Percentiles rank a stretch among this genome's conserved stretches.
Conservation (phyloP, 2,113 vertebrate genomes). For the Lycaon pictus region DNA sequence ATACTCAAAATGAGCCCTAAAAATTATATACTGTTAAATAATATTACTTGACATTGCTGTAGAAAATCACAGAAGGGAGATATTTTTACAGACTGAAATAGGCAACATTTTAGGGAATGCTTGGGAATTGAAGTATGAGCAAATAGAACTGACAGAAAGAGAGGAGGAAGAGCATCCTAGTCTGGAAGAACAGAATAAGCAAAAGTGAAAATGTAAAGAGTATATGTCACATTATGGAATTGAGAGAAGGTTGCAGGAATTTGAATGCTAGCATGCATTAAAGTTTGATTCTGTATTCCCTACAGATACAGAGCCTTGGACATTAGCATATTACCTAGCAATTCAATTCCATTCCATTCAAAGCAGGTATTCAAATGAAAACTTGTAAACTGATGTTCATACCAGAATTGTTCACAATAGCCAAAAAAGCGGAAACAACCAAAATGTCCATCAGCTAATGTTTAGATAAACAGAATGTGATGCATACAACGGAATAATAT, state of each 20-base stretch:
- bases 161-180: not conserved
- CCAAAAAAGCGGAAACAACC: not conserved
- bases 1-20: not conserved
- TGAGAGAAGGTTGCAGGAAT: slow-evolving; percentile 19
- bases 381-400: too few species aligned
- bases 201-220: not conserved
- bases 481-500: not conserved
- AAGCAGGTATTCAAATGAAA: not conserved
- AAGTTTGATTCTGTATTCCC: slow-evolving; percentile 10
- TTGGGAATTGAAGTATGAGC: slow-evolving; percentile 5
- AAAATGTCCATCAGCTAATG: not conserved
- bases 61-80: slow-evolving; percentile 6
- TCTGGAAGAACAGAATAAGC: not conserved
- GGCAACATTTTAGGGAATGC: not conserved
- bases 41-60: not conserved
- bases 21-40: not conserved
- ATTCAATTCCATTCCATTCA: not conserved
- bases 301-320: not conserved
- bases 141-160: not conserved
- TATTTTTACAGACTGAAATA: not conserved
- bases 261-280: not conserved
- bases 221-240: not conserved
- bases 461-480: not conserved
- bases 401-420: not conserved
- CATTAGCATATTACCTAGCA: not conserved